Evolutionary conservation across 2,113 vertebrate genomes (phyloP), one percentile per base, ranked within the genome.

Genomic region (Mirounga angustirostris): DNA sequence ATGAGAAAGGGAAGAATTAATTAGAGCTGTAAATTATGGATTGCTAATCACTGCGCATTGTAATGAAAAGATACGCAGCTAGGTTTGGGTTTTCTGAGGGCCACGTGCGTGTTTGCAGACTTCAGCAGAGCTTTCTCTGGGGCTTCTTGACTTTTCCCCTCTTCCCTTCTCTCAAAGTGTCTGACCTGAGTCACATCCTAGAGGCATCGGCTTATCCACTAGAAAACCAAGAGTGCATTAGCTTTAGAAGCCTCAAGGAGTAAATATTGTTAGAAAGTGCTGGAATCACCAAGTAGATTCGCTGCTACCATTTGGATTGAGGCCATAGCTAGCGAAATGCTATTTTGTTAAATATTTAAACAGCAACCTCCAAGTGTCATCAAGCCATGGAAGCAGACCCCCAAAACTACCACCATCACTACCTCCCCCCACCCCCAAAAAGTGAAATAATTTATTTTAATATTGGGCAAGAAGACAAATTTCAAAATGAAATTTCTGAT

Each of bases 1-100:
- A 30, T 50, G 67, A 98, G 89, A 96, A 96, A 97, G 61, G 52
- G 78, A 95, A 95, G 87, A 98, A 97, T 97, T 97, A 91, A 97
- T 97, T 97, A 78, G 65, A 95, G 84, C 43, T 80, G 94, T 96
- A 97, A 89, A 96, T 97, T 97, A 97, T 89, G 90, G 90, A 93
- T 97, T 95, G 50, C 69, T 96, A 97, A 96, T 97, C 86, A 97
- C 54, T 40, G 59, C 10, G 19, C 82, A 30, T 90, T 90, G 40
- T 33, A 93, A 84, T 59, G 65, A 73, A 89, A 78, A 95, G 56
- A 69, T 56, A 92, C n/a, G 59, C 93, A 92, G 71, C n/a, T 67
- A 59, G 63, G 24, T 74, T 82, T 82, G 79, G 63, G 43, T 76
- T 33, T 83, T 79, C 82, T 88, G 54, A 89, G 54, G 67, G 26